A percentile compares a stretch with the other conserved stretches of the same genome.
Evolutionary conservation across 2,888 invertebrate species (phyloP).

Genomic region (Drosophila pseudotakahashii): DNA sequence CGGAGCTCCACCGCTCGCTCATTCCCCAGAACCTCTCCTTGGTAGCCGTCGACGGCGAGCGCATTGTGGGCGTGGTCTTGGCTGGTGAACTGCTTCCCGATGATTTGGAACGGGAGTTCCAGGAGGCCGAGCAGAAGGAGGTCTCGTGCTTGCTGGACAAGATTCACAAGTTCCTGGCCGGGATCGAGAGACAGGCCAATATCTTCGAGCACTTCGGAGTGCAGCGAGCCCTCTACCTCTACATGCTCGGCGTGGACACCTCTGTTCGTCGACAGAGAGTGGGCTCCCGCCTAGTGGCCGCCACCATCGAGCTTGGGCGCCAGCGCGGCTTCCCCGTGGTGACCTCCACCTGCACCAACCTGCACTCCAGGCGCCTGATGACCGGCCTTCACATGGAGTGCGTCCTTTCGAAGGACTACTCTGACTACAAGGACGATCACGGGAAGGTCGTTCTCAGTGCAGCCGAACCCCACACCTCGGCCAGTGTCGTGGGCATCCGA

Average conservation of each 20-base stretch:
- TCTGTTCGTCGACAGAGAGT: slow-evolving; percentile 60
- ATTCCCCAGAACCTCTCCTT: slow-evolving; percentile 50
- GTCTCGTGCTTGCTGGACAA: slow-evolving; percentile 50
- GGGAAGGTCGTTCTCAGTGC: slow-evolving; percentile 65
- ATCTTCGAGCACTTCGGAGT: slow-evolving; percentile 56
- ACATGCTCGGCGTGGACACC: slow-evolving; percentile 53
- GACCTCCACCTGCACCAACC: slow-evolving; percentile 70
- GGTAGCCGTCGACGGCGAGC: slow-evolving; percentile 49
- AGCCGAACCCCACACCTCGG: slow-evolving; percentile 57
- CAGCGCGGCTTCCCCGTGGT: slow-evolving; percentile 55
- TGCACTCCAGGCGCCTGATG: slow-evolving; percentile 65
- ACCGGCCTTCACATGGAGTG: slow-evolving; percentile 61
- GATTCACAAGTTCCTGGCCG: slow-evolving; percentile 57
- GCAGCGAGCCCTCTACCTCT: slow-evolving; percentile 54
- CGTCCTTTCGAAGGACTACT: slow-evolving; percentile 52
- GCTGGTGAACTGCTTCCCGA: slow-evolving; percentile 39
- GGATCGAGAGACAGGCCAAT: slow-evolving; percentile 61
- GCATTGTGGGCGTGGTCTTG: slow-evolving; percentile 53
- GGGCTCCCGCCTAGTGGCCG: slow-evolving; percentile 60
- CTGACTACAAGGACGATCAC: slow-evolving; percentile 59
- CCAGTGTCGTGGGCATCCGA: slow-evolving; percentile 51
- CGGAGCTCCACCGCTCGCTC: slow-evolving; percentile 33
- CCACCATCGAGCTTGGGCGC: slow-evolving; percentile 61
- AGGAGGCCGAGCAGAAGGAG: slow-evolving; percentile 24
- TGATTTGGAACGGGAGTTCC: slow-evolving; percentile 47